Evolutionary conservation across 2,888 invertebrate species (phyloP).

Genomic region (Meliscaeva auricollis): DNA sequence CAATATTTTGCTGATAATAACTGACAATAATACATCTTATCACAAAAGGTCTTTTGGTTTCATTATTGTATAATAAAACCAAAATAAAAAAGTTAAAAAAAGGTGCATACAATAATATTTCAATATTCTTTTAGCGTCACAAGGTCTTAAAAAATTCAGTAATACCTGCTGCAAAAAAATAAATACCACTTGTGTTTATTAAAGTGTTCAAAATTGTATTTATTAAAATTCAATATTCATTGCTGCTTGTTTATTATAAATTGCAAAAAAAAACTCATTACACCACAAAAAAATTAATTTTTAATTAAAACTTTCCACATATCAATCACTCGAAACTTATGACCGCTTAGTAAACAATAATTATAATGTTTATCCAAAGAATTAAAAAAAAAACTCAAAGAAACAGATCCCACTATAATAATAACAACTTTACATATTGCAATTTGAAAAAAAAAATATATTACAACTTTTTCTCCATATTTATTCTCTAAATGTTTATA

Average conservation of each 20-base stretch:
- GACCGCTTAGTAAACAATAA: slow-evolving; percentile 14
- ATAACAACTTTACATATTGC: slow-evolving; percentile 24
- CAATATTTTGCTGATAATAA: not conserved
- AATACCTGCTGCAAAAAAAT: too few species aligned
- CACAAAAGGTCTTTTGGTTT: not conserved
- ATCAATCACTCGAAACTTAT: not conserved
- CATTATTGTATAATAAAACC: not conserved
- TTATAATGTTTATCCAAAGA: slow-evolving; percentile 14
- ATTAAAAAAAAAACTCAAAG: slow-evolving; percentile 1
- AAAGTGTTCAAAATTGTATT: slow-evolving; percentile 1
- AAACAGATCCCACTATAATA: slow-evolving; percentile 12
- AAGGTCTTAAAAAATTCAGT: not conserved
- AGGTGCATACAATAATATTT: not conserved
- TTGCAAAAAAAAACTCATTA: too few species aligned
- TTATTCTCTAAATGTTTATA: not conserved
- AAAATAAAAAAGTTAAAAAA: not conserved
- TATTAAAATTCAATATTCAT: slow-evolving; percentile 3
- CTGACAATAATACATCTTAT: slow-evolving; percentile 6
- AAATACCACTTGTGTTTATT: slow-evolving; percentile 1
- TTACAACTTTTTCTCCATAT: slow-evolving; percentile 3
- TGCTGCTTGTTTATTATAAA: not conserved
- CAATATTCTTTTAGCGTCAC: not conserved
- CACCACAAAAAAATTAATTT: not conserved
- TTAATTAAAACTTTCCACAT: not conserved
- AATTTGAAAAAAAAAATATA: not conserved